Conservation (phyloP, 2,113 vertebrate species). For the Oostethus manadensis region DNA sequence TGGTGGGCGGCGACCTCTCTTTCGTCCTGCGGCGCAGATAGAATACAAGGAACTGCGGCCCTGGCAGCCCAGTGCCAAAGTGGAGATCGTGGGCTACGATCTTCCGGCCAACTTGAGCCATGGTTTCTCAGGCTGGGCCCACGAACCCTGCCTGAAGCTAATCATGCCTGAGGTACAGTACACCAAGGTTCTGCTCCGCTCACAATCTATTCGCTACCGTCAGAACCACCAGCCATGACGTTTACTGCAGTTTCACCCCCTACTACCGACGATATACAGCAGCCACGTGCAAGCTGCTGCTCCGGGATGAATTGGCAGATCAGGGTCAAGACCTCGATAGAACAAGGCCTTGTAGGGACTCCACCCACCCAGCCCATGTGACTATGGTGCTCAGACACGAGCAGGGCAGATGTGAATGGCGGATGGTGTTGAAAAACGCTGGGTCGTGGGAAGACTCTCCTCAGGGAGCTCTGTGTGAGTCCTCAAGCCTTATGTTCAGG, state of each 20-base stretch:
- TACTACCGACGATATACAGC: conserved; percentile 25
- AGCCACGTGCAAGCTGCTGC: too few relatives aligned
- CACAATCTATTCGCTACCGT: conserved; percentile 70
- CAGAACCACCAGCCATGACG: conserved; percentile 18
- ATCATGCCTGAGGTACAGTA: conserved; percentile 82
- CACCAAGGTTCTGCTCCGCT: conserved; percentile 72
- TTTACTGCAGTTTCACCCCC: conserved; percentile 18
- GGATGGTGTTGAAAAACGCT: too few relatives aligned
- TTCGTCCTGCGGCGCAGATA: conserved; percentile 73
- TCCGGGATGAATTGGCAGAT: not conserved
- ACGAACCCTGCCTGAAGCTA: conserved; percentile 80
- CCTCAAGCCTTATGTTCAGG: too few relatives aligned
- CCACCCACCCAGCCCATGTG: too few relatives aligned
- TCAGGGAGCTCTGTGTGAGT: too few relatives aligned
- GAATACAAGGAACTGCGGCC: conserved; percentile 81
- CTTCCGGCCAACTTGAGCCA: conserved; percentile 66
- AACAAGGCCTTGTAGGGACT: not conserved
- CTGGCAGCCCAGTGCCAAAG: conserved; percentile 80
- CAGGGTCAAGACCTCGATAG: not conserved
- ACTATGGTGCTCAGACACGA: too few relatives aligned
- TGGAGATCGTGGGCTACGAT: conserved; percentile 83
- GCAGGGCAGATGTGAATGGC: too few relatives aligned
- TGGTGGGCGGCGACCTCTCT: conserved; percentile 55
- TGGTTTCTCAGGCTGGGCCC: conserved; percentile 25
- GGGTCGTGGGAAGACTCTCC: too few relatives aligned